phyloP scores from a whole-genome alignment of 2,113 vertebrate genomes.

The Pelecanoides urinatrix region DNA sequence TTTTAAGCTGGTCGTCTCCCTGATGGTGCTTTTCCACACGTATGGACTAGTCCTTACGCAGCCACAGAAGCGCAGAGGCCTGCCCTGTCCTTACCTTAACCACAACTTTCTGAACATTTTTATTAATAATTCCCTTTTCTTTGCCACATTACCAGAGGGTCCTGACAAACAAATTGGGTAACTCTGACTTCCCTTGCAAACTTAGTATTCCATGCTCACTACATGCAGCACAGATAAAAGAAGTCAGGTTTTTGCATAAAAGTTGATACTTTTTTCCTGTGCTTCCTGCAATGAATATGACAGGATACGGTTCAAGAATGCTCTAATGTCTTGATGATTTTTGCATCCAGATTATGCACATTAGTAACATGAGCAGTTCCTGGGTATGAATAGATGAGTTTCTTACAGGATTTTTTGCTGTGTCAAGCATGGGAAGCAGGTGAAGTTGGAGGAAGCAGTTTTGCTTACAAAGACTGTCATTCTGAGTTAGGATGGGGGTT shows the following conservation, averaged over 20 bases:
- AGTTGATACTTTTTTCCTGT: not conserved
- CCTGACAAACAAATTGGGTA: not conserved
- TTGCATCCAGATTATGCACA: not conserved
- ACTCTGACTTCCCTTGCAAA: not conserved
- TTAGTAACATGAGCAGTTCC: slow-evolving; percentile 1
- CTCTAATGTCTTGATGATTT: not conserved
- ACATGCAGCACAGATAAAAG: not conserved
- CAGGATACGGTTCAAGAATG: not conserved
- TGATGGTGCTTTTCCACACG: not conserved
- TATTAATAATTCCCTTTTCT: not conserved
- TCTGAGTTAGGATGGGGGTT: not conserved
- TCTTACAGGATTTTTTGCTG: not conserved
- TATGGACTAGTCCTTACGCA: not conserved
- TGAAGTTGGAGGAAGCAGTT: slow-evolving; percentile 23
- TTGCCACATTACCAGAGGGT: not conserved
- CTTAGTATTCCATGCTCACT: not conserved
- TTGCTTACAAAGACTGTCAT: not conserved
- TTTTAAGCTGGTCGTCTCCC: not conserved
- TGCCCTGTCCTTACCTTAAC: not conserved
- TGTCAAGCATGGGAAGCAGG: not conserved
- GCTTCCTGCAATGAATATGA: not conserved
- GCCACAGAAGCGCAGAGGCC: not conserved
- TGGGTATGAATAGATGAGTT: not conserved
- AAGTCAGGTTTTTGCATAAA: not conserved
- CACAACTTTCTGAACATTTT: not conserved